Evolutionary conservation across 2,888 invertebrate species (phyloP).

Genomic region (Eupithecia insigniata): DNA sequence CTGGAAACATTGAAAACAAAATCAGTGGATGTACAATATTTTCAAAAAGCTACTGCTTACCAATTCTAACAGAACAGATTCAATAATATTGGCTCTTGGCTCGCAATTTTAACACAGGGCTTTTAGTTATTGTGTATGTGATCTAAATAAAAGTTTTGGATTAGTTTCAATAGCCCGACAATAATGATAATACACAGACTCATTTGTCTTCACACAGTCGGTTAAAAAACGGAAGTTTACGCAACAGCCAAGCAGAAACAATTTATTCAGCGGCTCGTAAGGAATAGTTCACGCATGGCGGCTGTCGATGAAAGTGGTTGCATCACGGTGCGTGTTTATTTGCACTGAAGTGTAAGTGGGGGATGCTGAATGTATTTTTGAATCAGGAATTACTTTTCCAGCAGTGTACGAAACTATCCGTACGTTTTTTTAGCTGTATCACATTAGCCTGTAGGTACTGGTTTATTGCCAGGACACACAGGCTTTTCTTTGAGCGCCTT

Average conservation of each 20-base stretch:
- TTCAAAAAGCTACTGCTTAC: not conserved
- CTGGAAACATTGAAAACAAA: not conserved
- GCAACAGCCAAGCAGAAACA: conserved; percentile 62
- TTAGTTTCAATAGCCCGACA: conserved; percentile 9
- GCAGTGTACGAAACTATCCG: not conserved
- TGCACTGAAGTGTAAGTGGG: conserved; percentile 39
- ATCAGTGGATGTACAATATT: not conserved
- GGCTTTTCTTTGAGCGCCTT: not conserved
- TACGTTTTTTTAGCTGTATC: not conserved
- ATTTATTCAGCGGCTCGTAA: conserved; percentile 59
- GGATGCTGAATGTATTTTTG: conserved; percentile 16
- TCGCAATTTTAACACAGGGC: not conserved
- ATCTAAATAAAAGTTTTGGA: not conserved
- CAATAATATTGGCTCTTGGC: not conserved
- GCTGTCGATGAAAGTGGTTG: conserved; percentile 70
- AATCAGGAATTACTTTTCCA: conserved; percentile 7
- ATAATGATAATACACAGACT: conserved; percentile 11
- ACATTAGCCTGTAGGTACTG: not conserved
- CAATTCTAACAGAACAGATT: not conserved
- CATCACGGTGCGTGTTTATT: conserved; percentile 58
- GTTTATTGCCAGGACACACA: not conserved
- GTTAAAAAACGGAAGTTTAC: conserved; percentile 64
- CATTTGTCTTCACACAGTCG: conserved; percentile 37
- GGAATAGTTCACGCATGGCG: conserved; percentile 68
- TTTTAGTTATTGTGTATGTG: not conserved